Evolutionary conservation across 2,888 invertebrate genomes (phyloP), one percentile per base, ranked within the genome.

Genomic region (Hartigia nigra): DNA sequence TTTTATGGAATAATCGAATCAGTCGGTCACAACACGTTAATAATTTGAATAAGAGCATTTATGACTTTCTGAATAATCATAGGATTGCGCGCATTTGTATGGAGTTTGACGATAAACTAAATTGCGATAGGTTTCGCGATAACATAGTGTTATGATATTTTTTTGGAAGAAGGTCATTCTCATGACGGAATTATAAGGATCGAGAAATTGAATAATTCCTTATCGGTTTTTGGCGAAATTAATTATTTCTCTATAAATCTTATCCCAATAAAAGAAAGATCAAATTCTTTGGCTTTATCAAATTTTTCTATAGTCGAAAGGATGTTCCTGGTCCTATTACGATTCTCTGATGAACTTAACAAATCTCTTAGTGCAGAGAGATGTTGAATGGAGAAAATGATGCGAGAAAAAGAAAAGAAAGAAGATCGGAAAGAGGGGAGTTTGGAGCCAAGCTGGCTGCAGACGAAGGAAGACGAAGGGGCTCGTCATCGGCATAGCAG

Each of bases 391-490:
- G 55, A 23, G 23, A 55, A 55, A 55, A 55, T 55, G 55, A 55
- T 23, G 55, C 14, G 55, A 9, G 55, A 55, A 9, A 55, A 23
- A 70, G 31, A 34, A 70, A 70, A 70, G n/a, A 74, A 4, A 77
- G 69, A 32, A 55, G 69, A 31, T 74, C 31, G 83, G 84, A 79
- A 82, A 84, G 81, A 81, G 84, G 82, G 82, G 83, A 84, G 84
- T 85, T 85, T 89, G 91, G 91, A 90, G 91, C 91, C 91, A 91
- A 88, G 91, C 91, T 90, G 91, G 86, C 91, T 91, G 89, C 86
- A 84, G 86, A 84, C 86, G 86, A 89, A 89, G 89, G 89, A 86
- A 84, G 86, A 84, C 86, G 86, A 89, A 89, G 89, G 87, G 90
- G 90, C 89, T 91, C 87, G 90, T 86, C 91, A 85, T 88, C 87